These are phyloP conservation scores for Pocillopora grandis DNA, from an alignment of 92 coral and sea anemone species.

Conservation along the genomic window DNA sequence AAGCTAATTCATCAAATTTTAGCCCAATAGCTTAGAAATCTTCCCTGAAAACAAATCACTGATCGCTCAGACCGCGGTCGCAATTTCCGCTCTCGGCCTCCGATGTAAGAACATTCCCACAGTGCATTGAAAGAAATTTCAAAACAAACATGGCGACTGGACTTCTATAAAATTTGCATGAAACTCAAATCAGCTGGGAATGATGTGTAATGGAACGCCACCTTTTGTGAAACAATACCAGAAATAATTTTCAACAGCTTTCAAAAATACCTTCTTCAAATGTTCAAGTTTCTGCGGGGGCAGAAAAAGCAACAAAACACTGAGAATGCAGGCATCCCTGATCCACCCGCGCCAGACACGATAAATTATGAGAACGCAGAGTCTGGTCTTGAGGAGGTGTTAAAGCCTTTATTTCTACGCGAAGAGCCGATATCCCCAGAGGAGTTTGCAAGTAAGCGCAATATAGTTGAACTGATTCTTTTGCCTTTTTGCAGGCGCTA, in stretches of 20 bases:
- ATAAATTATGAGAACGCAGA: too few relatives aligned
- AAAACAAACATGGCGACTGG: not conserved
- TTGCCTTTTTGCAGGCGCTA: too few relatives aligned
- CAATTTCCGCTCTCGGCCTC: not conserved
- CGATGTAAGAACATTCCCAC: not conserved
- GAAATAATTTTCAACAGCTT: not conserved
- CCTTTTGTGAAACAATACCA: too few relatives aligned
- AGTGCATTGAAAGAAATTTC: not conserved
- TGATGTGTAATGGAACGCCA: not conserved
- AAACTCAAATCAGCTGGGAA: not conserved
- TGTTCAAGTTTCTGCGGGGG: conserved; percentile 55
- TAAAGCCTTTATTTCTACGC: conserved; percentile 36
- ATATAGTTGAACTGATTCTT: not conserved
- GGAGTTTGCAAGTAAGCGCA: conserved; percentile 42
- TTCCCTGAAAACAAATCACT: not conserved
- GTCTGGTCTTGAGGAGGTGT: conserved; percentile 32
- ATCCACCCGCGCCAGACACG: too few relatives aligned
- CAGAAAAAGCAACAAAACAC: conserved; percentile 38
- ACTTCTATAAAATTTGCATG: not conserved
- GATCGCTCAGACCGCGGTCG: not conserved
- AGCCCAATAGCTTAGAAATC: not conserved
- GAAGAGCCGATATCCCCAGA: conserved; percentile 39
- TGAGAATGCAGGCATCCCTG: not conserved
- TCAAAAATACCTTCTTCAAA: not conserved
- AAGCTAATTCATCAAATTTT: too few relatives aligned